Base-by-base conservation (phyloP, 2,888 invertebrate genomes). In the Conistra vaccinii region DNA sequence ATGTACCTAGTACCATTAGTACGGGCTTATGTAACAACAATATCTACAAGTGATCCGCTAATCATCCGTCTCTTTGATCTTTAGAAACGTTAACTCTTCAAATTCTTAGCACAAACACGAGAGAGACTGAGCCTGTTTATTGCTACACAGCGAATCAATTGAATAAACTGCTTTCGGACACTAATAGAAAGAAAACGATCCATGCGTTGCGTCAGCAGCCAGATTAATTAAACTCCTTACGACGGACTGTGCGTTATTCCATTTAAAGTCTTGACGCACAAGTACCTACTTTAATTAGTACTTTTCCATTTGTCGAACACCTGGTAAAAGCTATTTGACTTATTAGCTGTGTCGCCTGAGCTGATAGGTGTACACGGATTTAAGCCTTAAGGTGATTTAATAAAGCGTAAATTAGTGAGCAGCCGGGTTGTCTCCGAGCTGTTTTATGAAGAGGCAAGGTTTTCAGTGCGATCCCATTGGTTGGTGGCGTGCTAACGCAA, bases 151-250 rank as follows among this genome's bases (percentile, higher is more conserved):
- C 90, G 90, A 95, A 95, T 94, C 94, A 94, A 94, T 95, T 93
- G 94, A 90, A 93, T 92, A 93, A 93, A 93, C 93, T 92, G 91
- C 93, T 94, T 94, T 94, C 90, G 90, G 92, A 87, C 91, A 91
- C 92, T 93, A 94, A 93, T 93, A 92, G 90, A 92, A 93, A 93
- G 93, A 94, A 94, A 95, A 94, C 94, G 92, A 93, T 91, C 90
- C 86, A 89, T 89, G 84, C 85, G 88, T 94, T 94, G 91, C 95
- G 92, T 94, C 94, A 93, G 91, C 88, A 88, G 88, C 88, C 90
- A 91, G 94, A 95, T 95, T 95, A 95, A 96, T 96, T 95, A 95
- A 94, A 94, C 92, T 94, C 92, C 91, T 93, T 93, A 93, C 93
- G 92, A 92, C 89, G 90, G 85, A 92, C 88, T 90, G 90, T 91